Evolutionary conservation across 2,797 vertebrate species (phyloP).

Genomic region (Muscicapa comitata): DNA sequence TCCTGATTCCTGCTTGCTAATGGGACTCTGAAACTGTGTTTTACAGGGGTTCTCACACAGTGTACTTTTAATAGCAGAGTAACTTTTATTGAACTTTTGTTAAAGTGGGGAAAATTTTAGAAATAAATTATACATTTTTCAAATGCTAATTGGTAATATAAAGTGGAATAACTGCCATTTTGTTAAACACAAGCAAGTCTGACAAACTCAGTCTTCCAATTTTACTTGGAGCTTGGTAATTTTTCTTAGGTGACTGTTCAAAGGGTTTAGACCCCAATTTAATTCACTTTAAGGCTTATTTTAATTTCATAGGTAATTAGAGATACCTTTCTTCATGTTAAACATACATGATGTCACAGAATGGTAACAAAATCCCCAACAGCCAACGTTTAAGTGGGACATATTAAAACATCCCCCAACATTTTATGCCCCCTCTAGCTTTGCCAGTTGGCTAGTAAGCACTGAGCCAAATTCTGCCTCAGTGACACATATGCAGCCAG

Average conservation of each 20-base stretch:
- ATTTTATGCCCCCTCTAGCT: not conserved
- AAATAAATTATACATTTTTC: constrained; percentile 34
- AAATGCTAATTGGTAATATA: constrained; percentile 33
- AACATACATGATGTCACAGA: not conserved
- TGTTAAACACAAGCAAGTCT: not conserved
- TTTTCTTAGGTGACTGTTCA: not conserved
- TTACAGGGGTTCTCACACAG: not conserved
- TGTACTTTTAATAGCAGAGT: not conserved
- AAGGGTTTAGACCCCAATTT: constrained; percentile 4
- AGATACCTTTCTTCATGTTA: not conserved
- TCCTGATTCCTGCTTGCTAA: not conserved
- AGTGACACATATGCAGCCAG: not conserved
- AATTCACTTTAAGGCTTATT: constrained; percentile 14
- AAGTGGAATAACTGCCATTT: constrained; percentile 32
- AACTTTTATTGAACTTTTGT: not conserved
- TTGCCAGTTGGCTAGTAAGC: not conserved
- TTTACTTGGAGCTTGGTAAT: not conserved
- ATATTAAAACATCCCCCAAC: not conserved
- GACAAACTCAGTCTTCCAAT: constrained; percentile 7
- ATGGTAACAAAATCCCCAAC: not conserved
- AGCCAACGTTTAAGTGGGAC: not conserved
- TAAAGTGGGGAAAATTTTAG: not conserved
- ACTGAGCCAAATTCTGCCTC: not conserved
- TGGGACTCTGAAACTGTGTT: not conserved
- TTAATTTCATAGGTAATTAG: not conserved